These are phyloP conservation scores for Dioctria linearis DNA, from an alignment of 2,888 invertebrate species.

Conservation along the genomic window DNA sequence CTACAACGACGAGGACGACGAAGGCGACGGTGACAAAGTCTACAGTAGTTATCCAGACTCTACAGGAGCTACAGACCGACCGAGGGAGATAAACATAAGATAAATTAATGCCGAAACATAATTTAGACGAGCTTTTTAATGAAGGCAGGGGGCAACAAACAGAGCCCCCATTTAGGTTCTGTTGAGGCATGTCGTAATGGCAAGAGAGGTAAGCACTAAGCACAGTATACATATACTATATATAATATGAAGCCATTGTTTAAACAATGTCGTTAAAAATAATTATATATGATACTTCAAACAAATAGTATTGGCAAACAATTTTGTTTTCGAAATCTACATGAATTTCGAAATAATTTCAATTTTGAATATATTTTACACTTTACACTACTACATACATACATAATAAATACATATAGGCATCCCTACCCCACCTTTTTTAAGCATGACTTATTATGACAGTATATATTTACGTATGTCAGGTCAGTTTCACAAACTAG, in stretches of 20 bases:
- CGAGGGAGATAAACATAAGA: slow-evolving; percentile 43
- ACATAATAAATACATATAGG: no score
- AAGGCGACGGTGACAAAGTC: slow-evolving; percentile 59
- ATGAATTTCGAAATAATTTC: no score
- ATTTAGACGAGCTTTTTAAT: slow-evolving; percentile 63
- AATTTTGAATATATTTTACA: no score
- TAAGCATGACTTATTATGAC: no score
- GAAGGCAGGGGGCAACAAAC: slow-evolving; percentile 68
- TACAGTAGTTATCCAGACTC: slow-evolving; percentile 41
- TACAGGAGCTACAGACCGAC: slow-evolving; percentile 22
- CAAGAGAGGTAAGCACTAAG: slow-evolving; percentile 70
- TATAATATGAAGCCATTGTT: background rate
- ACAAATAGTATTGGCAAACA: slow-evolving; percentile 35
- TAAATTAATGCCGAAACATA: slow-evolving; percentile 61
- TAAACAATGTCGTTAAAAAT: slow-evolving; percentile 4
- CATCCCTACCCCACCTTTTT: no score
- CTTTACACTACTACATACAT: no score
- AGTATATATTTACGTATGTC: no score
- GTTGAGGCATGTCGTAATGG: slow-evolving; percentile 73
- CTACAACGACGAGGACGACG: slow-evolving; percentile 60
- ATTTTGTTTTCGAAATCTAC: slow-evolving; percentile 38
- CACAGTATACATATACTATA: slow-evolving; percentile 28
- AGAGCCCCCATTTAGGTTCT: slow-evolving; percentile 70
- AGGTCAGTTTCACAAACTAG: no score
- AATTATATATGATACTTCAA: slow-evolving; percentile 9